A percentile compares a stretch with the other conserved stretches of the same genome.
Evolutionary conservation across 1,140 invertebrate genomes (phyloP).

Genomic region (Eufriesea mexicana): DNA sequence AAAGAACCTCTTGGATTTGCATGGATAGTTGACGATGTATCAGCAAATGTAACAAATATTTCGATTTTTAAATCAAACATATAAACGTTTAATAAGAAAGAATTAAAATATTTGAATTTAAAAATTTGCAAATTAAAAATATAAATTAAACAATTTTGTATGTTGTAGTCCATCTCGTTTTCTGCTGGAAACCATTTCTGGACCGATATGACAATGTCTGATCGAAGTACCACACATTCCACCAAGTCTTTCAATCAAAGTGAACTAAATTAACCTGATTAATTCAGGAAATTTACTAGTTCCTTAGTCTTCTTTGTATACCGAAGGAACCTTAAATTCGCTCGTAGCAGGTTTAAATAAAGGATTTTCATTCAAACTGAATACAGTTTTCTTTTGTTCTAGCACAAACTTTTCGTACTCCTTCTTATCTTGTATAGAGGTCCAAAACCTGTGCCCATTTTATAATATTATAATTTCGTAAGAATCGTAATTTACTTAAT

Average conservation of each 20-base stretch:
- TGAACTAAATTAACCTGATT: neutral
- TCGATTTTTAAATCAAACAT: neutral
- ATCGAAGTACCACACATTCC: neutral
- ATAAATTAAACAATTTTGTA: neutral
- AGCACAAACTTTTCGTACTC: slow-evolving; percentile 68
- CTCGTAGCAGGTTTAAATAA: slow-evolving; percentile 62
- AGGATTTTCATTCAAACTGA: slow-evolving; percentile 66
- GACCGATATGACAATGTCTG: slow-evolving; percentile 22
- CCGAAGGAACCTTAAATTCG: slow-evolving; percentile 59
- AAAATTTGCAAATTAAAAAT: too few relatives aligned
- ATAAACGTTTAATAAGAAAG: too few relatives aligned
- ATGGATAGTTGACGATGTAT: slow-evolving; percentile 47
- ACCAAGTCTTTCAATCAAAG: neutral
- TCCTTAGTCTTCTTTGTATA: slow-evolving; percentile 63
- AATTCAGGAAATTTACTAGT: neutral
- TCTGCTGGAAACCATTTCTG: slow-evolving; percentile 63
- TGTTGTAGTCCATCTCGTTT: slow-evolving; percentile 55
- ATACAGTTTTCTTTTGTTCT: slow-evolving; percentile 63
- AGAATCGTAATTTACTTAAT: neutral
- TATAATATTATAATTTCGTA: neutral
- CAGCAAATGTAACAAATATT: slow-evolving; percentile 13
- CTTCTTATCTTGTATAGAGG: slow-evolving; percentile 50
- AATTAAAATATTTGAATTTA: neutral
- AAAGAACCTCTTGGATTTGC: slow-evolving; percentile 57
- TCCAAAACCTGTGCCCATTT: slow-evolving; percentile 34